These are phyloP conservation scores for Coilia nasus DNA, from an alignment of 2,797 vertebrate species.

Conservation along the genomic window DNA sequence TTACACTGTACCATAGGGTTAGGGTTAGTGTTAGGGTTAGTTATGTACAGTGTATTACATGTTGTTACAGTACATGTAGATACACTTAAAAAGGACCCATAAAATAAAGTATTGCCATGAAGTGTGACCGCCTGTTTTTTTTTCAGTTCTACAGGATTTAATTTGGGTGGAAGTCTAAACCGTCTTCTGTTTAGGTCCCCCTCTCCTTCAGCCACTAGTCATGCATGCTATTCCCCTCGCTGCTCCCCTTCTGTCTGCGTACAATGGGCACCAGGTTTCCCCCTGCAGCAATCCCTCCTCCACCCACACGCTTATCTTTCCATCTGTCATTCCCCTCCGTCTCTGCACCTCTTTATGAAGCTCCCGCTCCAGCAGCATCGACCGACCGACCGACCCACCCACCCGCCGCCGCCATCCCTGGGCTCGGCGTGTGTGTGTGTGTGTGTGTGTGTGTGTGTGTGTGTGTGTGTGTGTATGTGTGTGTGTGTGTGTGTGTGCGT, in stretches of 20 bases:
- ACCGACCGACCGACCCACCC: conserved; percentile 46
- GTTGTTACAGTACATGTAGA: too few relatives aligned
- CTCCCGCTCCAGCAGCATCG: neutral
- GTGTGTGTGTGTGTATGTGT: too few relatives aligned
- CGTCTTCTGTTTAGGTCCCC: neutral
- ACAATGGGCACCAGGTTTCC: conserved; percentile 49
- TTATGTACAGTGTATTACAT: too few relatives aligned
- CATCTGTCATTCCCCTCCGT: conserved; percentile 50
- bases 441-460: conserved; percentile 24
- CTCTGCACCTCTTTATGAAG: conserved; percentile 47
- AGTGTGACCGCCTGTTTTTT: too few relatives aligned
- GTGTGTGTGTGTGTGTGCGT: too few relatives aligned
- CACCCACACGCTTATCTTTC: conserved; percentile 55
- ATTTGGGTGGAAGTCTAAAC: too few relatives aligned
- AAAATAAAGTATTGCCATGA: too few relatives aligned
- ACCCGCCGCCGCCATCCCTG: conserved; percentile 23
- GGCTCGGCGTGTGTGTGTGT: neutral
- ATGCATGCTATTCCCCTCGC: neutral
- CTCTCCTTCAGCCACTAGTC: conserved; percentile 12
- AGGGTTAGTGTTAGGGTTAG: too few relatives aligned
- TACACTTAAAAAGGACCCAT: too few relatives aligned
- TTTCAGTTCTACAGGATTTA: too few relatives aligned
- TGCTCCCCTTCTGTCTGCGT: conserved; percentile 43
- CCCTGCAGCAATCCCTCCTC: conserved; percentile 51
- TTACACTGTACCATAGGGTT: too few relatives aligned